Evolutionary conservation across 2,113 vertebrate genomes (phyloP).

Genomic region (Meleagris gallopavo): DNA sequence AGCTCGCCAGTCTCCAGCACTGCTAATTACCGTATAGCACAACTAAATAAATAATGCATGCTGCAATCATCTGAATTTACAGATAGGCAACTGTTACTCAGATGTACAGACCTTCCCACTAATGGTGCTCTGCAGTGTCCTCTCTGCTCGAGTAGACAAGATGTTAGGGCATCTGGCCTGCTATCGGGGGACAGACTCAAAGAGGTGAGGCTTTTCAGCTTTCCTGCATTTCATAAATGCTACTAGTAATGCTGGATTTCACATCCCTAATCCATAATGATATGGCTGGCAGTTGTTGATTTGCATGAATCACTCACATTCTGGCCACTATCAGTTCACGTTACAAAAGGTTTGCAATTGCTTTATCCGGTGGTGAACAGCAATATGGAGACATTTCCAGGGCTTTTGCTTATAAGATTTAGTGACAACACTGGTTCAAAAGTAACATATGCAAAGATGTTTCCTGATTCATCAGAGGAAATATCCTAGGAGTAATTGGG

Average conservation of each 20-base stretch:
- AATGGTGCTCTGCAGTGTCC: neutral
- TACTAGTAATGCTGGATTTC: neutral
- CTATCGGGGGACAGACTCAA: neutral
- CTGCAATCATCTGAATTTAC: neutral
- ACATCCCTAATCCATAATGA: conserved; percentile 3
- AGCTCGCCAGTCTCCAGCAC: neutral
- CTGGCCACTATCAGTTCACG: neutral
- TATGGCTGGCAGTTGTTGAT: conserved; percentile 15
- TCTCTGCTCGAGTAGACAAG: conserved; percentile 2
- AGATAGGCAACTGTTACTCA: neutral
- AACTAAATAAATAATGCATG: conserved; percentile 43
- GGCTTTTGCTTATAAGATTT: conserved; percentile 14
- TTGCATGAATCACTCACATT: neutral
- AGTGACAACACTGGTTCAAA: conserved; percentile 3
- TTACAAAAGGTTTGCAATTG: conserved; percentile 37
- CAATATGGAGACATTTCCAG: conserved; percentile 16
- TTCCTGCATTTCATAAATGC: conserved; percentile 8
- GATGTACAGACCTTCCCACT: neutral
- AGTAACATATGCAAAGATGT: conserved; percentile 4
- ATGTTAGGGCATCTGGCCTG: conserved; percentile 18
- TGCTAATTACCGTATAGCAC: conserved; percentile 42
- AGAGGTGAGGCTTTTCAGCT: neutral
- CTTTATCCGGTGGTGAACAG: conserved; percentile 15
- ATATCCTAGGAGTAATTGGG: neutral
- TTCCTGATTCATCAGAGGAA: neutral